A percentile compares a stretch with the other conserved stretches of the same genome.
These are phyloP conservation scores for Euwallacea fornicatus DNA, from an alignment of 1,140 invertebrate genomes.

Conservation along the genomic window DNA sequence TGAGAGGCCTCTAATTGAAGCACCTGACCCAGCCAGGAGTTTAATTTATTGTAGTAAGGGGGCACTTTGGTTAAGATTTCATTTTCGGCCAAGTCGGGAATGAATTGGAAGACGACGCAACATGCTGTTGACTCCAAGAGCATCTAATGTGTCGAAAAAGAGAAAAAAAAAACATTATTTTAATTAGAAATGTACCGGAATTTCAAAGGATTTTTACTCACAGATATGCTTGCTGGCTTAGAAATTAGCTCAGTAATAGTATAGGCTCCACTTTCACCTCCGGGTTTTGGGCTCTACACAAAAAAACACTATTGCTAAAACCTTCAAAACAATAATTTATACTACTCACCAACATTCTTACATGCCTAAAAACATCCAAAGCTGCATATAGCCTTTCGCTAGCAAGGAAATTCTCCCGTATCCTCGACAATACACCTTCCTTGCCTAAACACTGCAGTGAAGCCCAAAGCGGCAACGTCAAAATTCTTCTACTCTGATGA, in stretches of 20 bases:
- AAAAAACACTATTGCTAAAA: neutral
- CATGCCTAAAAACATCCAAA: constrained; percentile 69
- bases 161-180: neutral
- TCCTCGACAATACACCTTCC: constrained; percentile 70
- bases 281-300: constrained; percentile 69
- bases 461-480: constrained; percentile 82
- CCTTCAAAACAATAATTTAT: constrained; percentile 1
- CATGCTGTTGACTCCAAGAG: constrained; percentile 81
- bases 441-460: constrained; percentile 75
- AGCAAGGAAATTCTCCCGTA: constrained; percentile 75
- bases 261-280: constrained; percentile 67
- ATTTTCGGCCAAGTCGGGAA: constrained; percentile 61
- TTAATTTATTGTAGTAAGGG: constrained; percentile 86
- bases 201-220: constrained; percentile 51
- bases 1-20: constrained; percentile 80
- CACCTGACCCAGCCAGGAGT: constrained; percentile 94
- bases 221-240: constrained; percentile 65
- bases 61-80: constrained; percentile 62
- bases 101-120: constrained; percentile 88
- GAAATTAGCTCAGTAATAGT: constrained; percentile 64
- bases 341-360: constrained; percentile 71
- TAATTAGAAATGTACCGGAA: constrained; percentile 7
- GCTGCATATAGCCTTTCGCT: constrained; percentile 73
- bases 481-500: constrained; percentile 62
- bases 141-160: constrained; percentile 54